Evolutionary conservation across 2,113 vertebrate genomes (phyloP).

Genomic region (Brienomyrus longianalis): DNA sequence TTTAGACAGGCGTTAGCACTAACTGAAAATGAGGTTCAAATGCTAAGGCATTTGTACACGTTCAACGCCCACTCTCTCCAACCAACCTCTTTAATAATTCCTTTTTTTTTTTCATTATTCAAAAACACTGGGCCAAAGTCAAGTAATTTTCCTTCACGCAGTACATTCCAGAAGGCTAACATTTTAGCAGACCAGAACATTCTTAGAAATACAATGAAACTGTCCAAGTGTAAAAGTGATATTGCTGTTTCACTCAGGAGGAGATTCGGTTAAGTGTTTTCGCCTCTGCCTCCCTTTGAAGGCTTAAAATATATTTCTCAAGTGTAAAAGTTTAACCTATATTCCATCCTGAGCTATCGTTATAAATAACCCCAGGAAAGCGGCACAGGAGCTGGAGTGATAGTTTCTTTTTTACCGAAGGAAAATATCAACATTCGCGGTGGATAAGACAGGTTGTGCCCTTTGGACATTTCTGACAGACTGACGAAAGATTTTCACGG

Average conservation of each 20-base stretch:
- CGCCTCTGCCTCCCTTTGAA: background rate
- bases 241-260: background rate
- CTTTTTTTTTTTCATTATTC: background rate
- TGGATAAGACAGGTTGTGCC: background rate
- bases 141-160: background rate
- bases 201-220: background rate
- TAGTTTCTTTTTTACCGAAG: background rate
- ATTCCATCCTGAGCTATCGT: conserved; percentile 4
- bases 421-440: background rate
- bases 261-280: background rate
- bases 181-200: background rate
- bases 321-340: conserved; percentile 4
- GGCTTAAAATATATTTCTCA: conserved; percentile 7
- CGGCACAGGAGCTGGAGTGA: background rate
- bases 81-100: background rate
- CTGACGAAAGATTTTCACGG: background rate
- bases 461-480: background rate
- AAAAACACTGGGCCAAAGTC: background rate
- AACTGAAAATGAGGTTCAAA: background rate
- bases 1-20: background rate
- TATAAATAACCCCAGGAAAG: background rate
- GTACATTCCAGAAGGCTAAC: background rate
- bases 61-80: background rate
- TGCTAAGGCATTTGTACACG: background rate
- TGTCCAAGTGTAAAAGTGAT: conserved; percentile 1